Evolutionary conservation across 2,797 vertebrate genomes (phyloP).

Genomic region (Eulemur albifrons): DNA sequence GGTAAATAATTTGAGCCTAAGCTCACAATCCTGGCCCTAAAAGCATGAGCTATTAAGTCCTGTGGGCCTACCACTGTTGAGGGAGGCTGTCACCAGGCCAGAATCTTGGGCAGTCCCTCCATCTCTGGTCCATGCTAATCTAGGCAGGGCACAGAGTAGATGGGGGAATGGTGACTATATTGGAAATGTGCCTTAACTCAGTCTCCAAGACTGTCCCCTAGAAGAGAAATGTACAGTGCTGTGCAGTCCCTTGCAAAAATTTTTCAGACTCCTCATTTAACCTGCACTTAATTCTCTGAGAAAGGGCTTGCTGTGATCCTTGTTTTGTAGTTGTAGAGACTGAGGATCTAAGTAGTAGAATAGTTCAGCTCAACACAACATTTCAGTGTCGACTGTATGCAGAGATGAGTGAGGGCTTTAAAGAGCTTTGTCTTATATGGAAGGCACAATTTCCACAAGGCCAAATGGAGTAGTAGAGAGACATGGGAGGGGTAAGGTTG

Average conservation of each 20-base stretch:
- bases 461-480: not conserved
- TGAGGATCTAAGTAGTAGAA: not conserved
- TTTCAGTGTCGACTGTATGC: not conserved
- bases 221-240: not conserved
- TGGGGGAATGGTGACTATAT: not conserved
- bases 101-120: not conserved
- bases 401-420: slow-evolving; percentile 22
- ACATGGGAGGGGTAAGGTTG: not conserved
- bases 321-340: not conserved
- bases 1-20: not conserved
- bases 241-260: not conserved
- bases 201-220: not conserved
- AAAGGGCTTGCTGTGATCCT: not conserved
- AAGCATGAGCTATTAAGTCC: not conserved
- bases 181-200: not conserved
- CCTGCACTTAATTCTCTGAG: not conserved
- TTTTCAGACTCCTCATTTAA: not conserved
- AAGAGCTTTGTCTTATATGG: not conserved
- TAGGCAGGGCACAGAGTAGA: not conserved
- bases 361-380: not conserved
- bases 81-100: not conserved
- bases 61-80: not conserved
- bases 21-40: not conserved
- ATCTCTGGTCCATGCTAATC: not conserved
- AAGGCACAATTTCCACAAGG: not conserved